Conservation (phyloP, 2,888 invertebrate species). For the Apamea anceps region DNA sequence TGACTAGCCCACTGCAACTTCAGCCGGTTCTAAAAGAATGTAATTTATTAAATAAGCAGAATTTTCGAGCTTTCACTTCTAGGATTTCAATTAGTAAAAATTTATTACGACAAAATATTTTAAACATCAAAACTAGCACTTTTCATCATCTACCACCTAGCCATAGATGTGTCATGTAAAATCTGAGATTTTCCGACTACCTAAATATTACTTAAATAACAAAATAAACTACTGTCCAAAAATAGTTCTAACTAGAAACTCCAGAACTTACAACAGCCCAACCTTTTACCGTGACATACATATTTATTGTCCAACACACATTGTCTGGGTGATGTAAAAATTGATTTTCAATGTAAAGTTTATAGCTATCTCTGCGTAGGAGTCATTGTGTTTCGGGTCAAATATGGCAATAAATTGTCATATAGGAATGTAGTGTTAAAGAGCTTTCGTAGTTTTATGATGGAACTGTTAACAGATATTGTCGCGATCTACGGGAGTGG, state of each 20-base stretch:
- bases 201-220: background rate
- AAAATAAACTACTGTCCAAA: background rate
- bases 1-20: too few species aligned
- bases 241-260: background rate
- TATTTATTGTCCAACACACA: constrained; percentile 61
- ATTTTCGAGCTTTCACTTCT: too few species aligned
- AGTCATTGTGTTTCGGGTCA: constrained; percentile 71
- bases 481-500: constrained; percentile 28
- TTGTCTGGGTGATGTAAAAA: constrained; percentile 76
- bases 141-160: background rate
- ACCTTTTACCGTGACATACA: constrained; percentile 22
- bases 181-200: background rate
- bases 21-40: too few species aligned
- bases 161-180: background rate
- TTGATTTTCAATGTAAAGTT: constrained; percentile 80
- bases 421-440: constrained; percentile 70
- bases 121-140: background rate
- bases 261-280: background rate
- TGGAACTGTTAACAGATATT: constrained; percentile 63
- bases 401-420: constrained; percentile 78
- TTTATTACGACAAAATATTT: background rate
- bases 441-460: constrained; percentile 67
- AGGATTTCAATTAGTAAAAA: too few species aligned
- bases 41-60: too few species aligned
- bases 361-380: constrained; percentile 74